Percentiles rank a stretch among this genome's conserved stretches.
These are phyloP conservation scores for Xiphophorus birchmanni DNA, from an alignment of 2,797 vertebrate species.

Conservation along the genomic window DNA sequence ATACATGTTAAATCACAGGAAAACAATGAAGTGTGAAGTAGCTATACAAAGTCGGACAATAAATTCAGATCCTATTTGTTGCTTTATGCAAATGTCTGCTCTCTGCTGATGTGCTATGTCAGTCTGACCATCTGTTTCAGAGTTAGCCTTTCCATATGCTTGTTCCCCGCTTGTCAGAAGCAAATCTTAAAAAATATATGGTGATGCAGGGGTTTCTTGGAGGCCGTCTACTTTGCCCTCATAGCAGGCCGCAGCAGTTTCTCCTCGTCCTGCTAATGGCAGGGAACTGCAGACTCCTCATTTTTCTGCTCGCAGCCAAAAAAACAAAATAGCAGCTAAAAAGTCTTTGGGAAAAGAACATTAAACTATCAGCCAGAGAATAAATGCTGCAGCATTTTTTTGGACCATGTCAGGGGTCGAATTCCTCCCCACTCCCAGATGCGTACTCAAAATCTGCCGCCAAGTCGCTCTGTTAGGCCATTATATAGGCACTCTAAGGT, in stretches of 20 bases:
- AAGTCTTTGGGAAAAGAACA: constrained; percentile 75
- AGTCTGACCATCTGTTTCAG: constrained; percentile 59
- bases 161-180: constrained; percentile 31
- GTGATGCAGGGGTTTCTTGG: constrained; percentile 27
- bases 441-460: constrained; percentile 62
- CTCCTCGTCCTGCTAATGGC: constrained; percentile 38
- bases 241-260: constrained; percentile 29
- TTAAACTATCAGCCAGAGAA: constrained; percentile 75
- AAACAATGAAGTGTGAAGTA: constrained; percentile 15
- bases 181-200: constrained; percentile 28
- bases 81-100: constrained; percentile 53
- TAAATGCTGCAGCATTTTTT: constrained; percentile 73
- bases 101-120: constrained; percentile 25
- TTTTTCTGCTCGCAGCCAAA: constrained; percentile 43
- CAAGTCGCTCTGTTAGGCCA: constrained; percentile 62
- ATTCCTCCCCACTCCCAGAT: constrained; percentile 76
- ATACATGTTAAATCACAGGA: background rate
- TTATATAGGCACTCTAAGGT: constrained; percentile 61
- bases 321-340: constrained; percentile 56
- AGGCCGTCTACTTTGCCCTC: constrained; percentile 39
- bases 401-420: constrained; percentile 72
- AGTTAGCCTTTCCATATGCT: constrained; percentile 50
- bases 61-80: constrained; percentile 61
- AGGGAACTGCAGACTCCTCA: constrained; percentile 46
- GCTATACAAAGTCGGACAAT: constrained; percentile 56